phyloP scores from a whole-genome alignment of 2,888 invertebrate genomes.

The Limnephilus rhombicus region DNA sequence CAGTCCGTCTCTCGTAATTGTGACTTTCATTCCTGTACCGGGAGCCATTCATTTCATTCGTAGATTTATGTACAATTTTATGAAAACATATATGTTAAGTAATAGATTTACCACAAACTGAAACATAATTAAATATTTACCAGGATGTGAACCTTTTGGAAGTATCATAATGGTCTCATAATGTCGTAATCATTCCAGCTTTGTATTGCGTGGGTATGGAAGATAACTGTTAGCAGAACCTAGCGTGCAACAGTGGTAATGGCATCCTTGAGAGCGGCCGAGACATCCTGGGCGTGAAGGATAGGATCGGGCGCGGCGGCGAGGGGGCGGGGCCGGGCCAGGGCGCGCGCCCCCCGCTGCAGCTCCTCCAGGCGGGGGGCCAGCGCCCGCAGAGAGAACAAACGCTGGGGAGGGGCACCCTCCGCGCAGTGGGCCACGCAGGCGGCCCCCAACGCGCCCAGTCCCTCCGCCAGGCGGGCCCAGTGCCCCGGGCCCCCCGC shows the following conservation, averaged over 20 bases:
- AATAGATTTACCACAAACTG: neutral
- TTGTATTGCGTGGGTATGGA: neutral
- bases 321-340: constrained; percentile 74
- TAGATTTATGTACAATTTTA: constrained; percentile 1
- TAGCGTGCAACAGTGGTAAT: constrained; percentile 63
- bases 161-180: neutral
- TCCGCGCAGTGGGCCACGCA: constrained; percentile 91
- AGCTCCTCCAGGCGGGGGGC: constrained; percentile 84
- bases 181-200: neutral
- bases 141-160: neutral
- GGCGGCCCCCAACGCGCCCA: constrained; percentile 88
- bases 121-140: neutral
- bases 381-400: constrained; percentile 91
- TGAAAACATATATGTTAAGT: neutral
- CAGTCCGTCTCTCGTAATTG: neutral
- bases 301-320: constrained; percentile 77
- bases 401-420: constrained; percentile 88
- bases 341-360: constrained; percentile 77
- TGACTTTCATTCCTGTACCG: constrained; percentile 1
- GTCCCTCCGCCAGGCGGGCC: constrained; percentile 45
- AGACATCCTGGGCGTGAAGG: constrained; percentile 82
- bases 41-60: neutral
- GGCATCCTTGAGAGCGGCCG: constrained; percentile 82
- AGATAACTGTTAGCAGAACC: neutral
- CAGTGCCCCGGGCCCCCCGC: constrained; percentile 71